These are phyloP conservation scores for Lota lota DNA, from an alignment of 2,113 vertebrate genomes.

Conservation along the genomic window DNA sequence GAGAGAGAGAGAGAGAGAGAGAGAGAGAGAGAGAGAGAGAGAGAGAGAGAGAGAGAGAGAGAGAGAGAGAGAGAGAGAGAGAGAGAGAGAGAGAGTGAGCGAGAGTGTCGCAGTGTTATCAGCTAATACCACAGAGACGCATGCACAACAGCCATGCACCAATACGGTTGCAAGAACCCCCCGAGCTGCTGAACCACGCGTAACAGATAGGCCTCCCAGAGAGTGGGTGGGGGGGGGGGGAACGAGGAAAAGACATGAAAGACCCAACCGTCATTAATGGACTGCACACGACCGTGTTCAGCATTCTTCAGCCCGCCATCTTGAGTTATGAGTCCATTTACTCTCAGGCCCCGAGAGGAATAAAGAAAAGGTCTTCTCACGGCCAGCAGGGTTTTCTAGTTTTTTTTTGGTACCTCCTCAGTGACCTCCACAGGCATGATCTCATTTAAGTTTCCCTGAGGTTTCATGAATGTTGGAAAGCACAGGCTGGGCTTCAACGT, in stretches of 20 bases:
- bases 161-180: conserved; percentile 40
- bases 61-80: too few species aligned
- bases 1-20: too few species aligned
- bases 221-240: too few species aligned
- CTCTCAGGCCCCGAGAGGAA: neutral
- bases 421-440: conserved; percentile 23
- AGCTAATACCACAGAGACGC: conserved; percentile 52
- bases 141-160: conserved; percentile 28
- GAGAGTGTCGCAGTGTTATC: conserved; percentile 61
- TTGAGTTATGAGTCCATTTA: conserved; percentile 46
- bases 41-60: conserved; percentile 22
- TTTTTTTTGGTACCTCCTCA: neutral
- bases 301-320: conserved; percentile 22
- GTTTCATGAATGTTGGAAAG: too few species aligned
- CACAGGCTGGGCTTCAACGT: too few species aligned
- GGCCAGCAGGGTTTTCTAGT: conserved; percentile 16
- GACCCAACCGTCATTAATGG: conserved; percentile 28
- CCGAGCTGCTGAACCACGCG: conserved; percentile 22
- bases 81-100: too few species aligned
- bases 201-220: neutral
- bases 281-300: conserved; percentile 24
- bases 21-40: too few species aligned
- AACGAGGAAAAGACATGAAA: neutral
- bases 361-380: neutral
- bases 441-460: too few species aligned